Conservation (phyloP, 2,888 invertebrate genomes). For the Leptothorax acervorum region DNA sequence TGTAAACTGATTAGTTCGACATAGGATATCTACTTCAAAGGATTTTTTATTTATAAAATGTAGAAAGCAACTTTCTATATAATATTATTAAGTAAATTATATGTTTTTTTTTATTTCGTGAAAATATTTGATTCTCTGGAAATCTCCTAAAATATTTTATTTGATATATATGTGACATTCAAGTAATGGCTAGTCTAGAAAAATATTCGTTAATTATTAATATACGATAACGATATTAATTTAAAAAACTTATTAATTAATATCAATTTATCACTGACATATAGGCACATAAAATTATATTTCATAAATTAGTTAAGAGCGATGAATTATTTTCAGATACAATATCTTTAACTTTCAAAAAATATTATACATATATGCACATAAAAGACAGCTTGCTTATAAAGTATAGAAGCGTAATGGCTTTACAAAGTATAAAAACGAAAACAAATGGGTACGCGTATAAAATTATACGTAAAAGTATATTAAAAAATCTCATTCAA, state of each 20-base stretch:
- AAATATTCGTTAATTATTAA: background rate
- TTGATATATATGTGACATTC: background rate
- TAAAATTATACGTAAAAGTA: background rate
- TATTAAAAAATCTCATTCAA: background rate
- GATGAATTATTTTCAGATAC: background rate
- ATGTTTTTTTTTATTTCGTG: background rate
- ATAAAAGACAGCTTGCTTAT: background rate
- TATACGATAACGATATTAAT: background rate
- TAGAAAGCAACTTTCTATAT: background rate
- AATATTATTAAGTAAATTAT: background rate
- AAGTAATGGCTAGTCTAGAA: background rate
- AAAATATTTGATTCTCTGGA: background rate
- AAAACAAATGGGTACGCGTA: background rate
- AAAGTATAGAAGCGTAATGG: too few relatives aligned
- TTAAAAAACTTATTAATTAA: too few relatives aligned
- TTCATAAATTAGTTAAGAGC: background rate
- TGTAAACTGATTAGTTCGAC: background rate
- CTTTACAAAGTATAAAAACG: background rate
- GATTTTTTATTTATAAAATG: background rate
- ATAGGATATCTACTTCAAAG: background rate
- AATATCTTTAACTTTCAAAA: background rate
- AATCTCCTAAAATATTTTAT: background rate
- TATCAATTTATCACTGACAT: background rate
- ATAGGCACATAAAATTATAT: background rate
- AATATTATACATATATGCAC: background rate